Evolutionary conservation across 2,888 invertebrate species (phyloP), one percentile per base, ranked within the genome.

Genomic region (Sepioteuthis lessoniana): DNA sequence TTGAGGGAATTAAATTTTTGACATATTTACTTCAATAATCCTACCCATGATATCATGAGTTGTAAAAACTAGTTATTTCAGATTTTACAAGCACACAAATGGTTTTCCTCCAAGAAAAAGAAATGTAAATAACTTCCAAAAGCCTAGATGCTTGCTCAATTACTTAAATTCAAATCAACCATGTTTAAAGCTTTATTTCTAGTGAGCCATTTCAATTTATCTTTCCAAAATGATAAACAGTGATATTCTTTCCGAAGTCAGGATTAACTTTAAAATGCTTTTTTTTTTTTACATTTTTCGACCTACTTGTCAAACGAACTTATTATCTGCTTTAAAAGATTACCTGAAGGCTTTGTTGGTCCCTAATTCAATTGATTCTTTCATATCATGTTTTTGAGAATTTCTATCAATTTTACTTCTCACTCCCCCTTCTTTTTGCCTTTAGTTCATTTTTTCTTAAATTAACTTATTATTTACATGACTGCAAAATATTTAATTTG

Each of bases 401-500:
- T 21, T 55, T 55, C 55, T 55, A 55, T 55, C 55, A 55, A 55
- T 55, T 55, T 55, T 55, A n/a, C 13, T 16, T 31, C 28, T 25
- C 13, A 16, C 35, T 76, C 35, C 8, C 10, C 35, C 16, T n/a
- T 16, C 19, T n/a, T 76, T n/a, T 76, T 35, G 76, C 76, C 76
- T 76, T 76, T 35, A n/a, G 76, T 35, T 35, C 76, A 76, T 76
- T 76, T 8, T n/a, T 35, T 76, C 76, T 13, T 35, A 76, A 76
- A 76, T 76, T 76, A 76, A 76, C 35, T 76, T 35, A 76, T 76
- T 76, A 76, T 76, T 76, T 76, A 76, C 76, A 76, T 76, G 35
- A n/a, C 76, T 76, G 76, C 76, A 76, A 76, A 76, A 76, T 76
- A 76, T 76, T 76, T 35, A 76, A 76, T 76, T 76, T 76, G 76